Base-by-base conservation (phyloP, 2,113 vertebrate genomes). In the Epinephelus cyanopodus region DNA sequence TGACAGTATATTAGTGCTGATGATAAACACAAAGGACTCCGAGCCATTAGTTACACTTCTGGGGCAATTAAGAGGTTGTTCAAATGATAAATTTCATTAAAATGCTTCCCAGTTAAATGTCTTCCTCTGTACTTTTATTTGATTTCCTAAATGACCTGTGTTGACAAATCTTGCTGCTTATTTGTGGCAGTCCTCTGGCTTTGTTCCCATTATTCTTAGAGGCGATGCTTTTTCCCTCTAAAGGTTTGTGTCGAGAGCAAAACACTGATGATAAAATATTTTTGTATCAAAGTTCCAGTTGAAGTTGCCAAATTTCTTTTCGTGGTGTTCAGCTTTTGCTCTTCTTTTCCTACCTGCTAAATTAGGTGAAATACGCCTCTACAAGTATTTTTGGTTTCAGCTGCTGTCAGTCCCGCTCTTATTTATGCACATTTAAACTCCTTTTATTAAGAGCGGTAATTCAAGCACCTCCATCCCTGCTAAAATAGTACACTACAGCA, bases 351-450 rank as follows among this genome's bases (percentile, higher is more conserved):
- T 53, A 11, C 63, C 54, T 68, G 62, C 70, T 76, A 86, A 90
- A 81, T 90, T 61, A 83, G 78, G 45, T 57, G 58, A 37, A 37
- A 23, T 48, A 54, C 0, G 4, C 45, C 70, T 67, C 71, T 68
- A 39, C 19, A 66, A 66, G 74, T 78, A 85, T 81, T 71, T 80
- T 77, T 33, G 82, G 64, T 67, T 57, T 68, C 45, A 53, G 62
- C 58, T 52, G 18, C 79, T n/a, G 67, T 82, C 81, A 67, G 64
- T 58, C 21, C 29, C 0, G 8, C 0, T 61, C 64, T 62, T 83
- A 76, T 89, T 85, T 77, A 70, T 88, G 84, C 73, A 77, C 18
- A 74, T 81, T 53, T n/a, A 80, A 67, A 84, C n/a, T 63, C 48
- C 56, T 21, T 45, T 71, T 14, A 56, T 14, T 5, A 9, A 54